Evolutionary conservation across 2,113 vertebrate genomes (phyloP).

Genomic region (Dipodomys ordii): DNA sequence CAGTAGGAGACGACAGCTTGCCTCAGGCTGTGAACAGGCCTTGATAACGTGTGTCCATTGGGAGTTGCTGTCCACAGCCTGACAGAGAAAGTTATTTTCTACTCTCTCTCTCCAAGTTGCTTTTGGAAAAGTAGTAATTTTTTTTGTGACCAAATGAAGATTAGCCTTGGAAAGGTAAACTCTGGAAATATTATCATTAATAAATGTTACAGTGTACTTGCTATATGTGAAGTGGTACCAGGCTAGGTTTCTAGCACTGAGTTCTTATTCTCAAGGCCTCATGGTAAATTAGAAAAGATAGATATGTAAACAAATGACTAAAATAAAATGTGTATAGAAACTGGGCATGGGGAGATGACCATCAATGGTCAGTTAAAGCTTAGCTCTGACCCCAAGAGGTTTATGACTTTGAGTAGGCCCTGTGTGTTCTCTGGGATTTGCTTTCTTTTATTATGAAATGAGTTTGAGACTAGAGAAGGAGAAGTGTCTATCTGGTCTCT

Average conservation of each 20-base stretch:
- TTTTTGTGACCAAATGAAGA: neutral
- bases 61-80: slow-evolving; percentile 59
- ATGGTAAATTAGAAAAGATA: neutral
- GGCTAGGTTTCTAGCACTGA: neutral
- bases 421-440: neutral
- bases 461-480: neutral
- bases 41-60: neutral
- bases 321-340: neutral
- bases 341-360: neutral
- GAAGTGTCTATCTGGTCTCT: slow-evolving; percentile 7
- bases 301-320: neutral
- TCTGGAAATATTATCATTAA: neutral
- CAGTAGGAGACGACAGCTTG: neutral
- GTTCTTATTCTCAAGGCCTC: neutral
- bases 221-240: neutral
- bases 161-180: neutral
- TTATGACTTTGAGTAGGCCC: neutral
- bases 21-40: neutral
- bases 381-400: neutral
- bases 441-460: slow-evolving; percentile 35
- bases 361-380: neutral
- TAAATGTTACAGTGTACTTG: neutral
- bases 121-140: slow-evolving; percentile 2
- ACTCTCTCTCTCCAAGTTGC: neutral
- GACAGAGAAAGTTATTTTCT: slow-evolving; percentile 21